Percentiles rank a stretch among this genome's conserved stretches.
phyloP scores from a whole-genome alignment of 2,888 invertebrate species.

The Ecdyonurus torrentis region DNA sequence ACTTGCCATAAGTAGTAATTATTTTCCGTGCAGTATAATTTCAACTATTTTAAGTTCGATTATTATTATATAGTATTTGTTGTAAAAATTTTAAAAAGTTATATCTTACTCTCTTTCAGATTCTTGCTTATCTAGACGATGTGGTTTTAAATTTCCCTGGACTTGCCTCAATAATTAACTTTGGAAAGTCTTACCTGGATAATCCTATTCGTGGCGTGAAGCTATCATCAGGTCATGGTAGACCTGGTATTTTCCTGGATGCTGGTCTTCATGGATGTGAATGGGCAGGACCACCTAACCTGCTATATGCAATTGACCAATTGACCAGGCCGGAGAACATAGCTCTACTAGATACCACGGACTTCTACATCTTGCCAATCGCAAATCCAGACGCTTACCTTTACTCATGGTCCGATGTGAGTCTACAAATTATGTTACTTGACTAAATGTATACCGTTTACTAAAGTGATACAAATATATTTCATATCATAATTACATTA shows the following conservation, averaged over 20 bases:
- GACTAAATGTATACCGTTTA: no score
- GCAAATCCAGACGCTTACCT: background rate
- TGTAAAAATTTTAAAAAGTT: no score
- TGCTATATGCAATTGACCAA: background rate
- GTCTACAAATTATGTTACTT: no score
- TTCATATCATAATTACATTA: no score
- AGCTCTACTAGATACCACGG: conserved; percentile 21
- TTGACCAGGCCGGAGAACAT: background rate
- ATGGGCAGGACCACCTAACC: conserved; percentile 15
- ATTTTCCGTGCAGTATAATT: no score
- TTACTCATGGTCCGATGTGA: background rate
- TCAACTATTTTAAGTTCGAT: no score
- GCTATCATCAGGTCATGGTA: conserved; percentile 18
- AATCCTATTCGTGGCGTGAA: conserved; percentile 22
- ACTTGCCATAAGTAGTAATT: no score
- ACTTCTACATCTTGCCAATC: conserved; percentile 22
- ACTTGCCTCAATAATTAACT: conserved; percentile 12
- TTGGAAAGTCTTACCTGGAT: conserved; percentile 20
- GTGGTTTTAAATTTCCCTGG: conserved; percentile 13
- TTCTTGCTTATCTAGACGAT: conserved; percentile 16
- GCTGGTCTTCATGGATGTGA: conserved; percentile 27
- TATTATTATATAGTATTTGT: no score
- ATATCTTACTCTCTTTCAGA: no score
- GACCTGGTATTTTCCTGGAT: conserved; percentile 19
- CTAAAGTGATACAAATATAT: no score